Evolutionary conservation across 2,888 invertebrate genomes (phyloP).

Genomic region (Schrankia costaestrigalis): DNA sequence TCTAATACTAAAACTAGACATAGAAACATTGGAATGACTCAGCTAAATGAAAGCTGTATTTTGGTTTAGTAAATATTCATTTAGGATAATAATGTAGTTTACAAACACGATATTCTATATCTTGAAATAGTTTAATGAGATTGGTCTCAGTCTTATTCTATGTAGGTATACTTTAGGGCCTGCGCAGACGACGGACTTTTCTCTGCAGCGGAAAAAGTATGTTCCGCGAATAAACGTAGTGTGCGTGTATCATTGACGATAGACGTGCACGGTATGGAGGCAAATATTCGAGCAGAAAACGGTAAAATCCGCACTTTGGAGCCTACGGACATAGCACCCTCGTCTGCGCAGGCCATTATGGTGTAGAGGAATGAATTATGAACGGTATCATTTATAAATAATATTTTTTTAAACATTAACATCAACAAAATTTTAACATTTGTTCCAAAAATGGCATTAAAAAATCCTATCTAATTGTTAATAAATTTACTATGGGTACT

Average conservation of each 20-base stretch:
- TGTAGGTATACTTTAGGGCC: slow-evolving; percentile 19
- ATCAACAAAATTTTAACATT: slow-evolving; percentile 37
- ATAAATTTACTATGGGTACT: slow-evolving; percentile 21
- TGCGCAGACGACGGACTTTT: too few species aligned
- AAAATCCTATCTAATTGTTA: slow-evolving; percentile 55
- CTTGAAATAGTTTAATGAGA: slow-evolving; percentile 39
- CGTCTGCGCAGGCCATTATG: too few species aligned
- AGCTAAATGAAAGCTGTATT: slow-evolving; percentile 27
- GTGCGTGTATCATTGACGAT: too few species aligned
- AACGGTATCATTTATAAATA: slow-evolving; percentile 5
- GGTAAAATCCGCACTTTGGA: too few species aligned
- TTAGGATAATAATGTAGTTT: slow-evolving; percentile 23
- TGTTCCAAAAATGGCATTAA: slow-evolving; percentile 54
- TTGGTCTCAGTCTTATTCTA: slow-evolving; percentile 72
- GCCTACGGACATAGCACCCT: too few species aligned
- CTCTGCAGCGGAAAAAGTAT: too few species aligned
- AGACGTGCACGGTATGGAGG: too few species aligned
- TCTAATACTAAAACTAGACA: slow-evolving; percentile 27
- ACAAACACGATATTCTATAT: slow-evolving; percentile 28
- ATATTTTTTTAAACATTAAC: slow-evolving; percentile 24
- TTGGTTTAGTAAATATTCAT: slow-evolving; percentile 4
- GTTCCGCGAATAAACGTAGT: too few species aligned
- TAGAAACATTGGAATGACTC: slow-evolving; percentile 30
- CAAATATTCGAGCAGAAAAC: too few species aligned
- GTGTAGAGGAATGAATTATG: slow-evolving; percentile 30